Evolutionary conservation across 2,888 invertebrate genomes (phyloP).

Genomic region (Drosophila paramelanica): DNA sequence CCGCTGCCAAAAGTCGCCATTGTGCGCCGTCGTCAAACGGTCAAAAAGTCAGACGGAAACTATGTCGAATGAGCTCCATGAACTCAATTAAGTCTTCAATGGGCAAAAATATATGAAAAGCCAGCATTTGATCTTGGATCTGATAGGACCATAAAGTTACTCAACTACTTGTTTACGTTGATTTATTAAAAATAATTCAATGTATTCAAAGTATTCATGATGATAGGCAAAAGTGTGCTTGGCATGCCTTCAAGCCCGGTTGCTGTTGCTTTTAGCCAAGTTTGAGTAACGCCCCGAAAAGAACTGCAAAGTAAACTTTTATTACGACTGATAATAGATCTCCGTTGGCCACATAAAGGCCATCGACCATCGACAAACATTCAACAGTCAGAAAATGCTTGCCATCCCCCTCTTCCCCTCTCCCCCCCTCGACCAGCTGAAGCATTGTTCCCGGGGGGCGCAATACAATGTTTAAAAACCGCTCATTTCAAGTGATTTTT

Average conservation of each 20-base stretch:
- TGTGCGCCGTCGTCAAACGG: slow-evolving; percentile 50
- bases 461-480: slow-evolving; percentile 55
- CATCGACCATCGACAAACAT: slow-evolving; percentile 42
- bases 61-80: slow-evolving; percentile 31
- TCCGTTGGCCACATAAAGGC: slow-evolving; percentile 15
- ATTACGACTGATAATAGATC: slow-evolving; percentile 71
- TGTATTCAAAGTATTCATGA: slow-evolving; percentile 46
- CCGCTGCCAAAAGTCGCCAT: slow-evolving; percentile 52
- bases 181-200: slow-evolving; percentile 29
- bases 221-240: slow-evolving; percentile 36
- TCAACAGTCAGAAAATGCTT: slow-evolving; percentile 14
- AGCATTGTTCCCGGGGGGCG: slow-evolving; percentile 29
- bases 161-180: slow-evolving; percentile 50
- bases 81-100: slow-evolving; percentile 66
- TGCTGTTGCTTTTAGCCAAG: slow-evolving; percentile 29
- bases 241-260: slow-evolving; percentile 27
- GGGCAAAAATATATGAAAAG: slow-evolving; percentile 12
- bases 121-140: slow-evolving; percentile 9
- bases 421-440: not conserved
- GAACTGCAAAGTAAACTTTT: slow-evolving; percentile 43
- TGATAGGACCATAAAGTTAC: slow-evolving; percentile 39
- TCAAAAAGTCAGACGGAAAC: slow-evolving; percentile 12
- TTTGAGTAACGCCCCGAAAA: slow-evolving; percentile 42
- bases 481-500: slow-evolving; percentile 77
- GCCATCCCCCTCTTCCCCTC: not conserved